Conservation (phyloP, 2,888 invertebrate genomes). For the Choreutis nemorana region DNA sequence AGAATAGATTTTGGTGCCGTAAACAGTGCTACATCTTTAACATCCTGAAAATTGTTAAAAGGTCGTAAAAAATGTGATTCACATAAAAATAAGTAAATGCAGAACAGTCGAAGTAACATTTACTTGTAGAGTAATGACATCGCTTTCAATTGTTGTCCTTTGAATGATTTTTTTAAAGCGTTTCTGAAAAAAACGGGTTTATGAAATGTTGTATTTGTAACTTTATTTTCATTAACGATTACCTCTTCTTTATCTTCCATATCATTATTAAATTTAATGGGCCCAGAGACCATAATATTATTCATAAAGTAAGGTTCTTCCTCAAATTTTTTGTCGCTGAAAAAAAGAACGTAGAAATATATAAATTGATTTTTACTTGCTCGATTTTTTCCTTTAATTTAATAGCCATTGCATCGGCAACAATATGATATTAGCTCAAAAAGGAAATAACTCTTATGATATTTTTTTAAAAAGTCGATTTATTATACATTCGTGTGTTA, state of each 20-base stretch:
- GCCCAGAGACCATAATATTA: slow-evolving; percentile 17
- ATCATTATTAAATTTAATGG: slow-evolving; percentile 39
- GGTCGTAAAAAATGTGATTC: slow-evolving; percentile 2
- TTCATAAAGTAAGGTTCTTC: too few species aligned
- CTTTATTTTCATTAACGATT: slow-evolving; percentile 11
- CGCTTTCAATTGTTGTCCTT: slow-evolving; percentile 41
- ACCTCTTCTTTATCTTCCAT: slow-evolving; percentile 43
- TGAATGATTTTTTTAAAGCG: slow-evolving; percentile 53
- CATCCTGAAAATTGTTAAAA: slow-evolving; percentile 37
- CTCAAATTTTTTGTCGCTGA: slow-evolving; percentile 11
- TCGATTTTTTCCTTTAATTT: too few species aligned
- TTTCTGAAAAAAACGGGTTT: slow-evolving; percentile 19
- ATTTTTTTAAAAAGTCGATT: too few species aligned
- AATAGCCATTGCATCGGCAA: too few species aligned
- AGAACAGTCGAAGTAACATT: too few species aligned
- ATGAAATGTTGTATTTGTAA: slow-evolving; percentile 1
- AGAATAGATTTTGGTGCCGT: slow-evolving; percentile 41
- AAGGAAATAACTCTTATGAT: too few species aligned
- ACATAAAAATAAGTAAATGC: slow-evolving; percentile 1
- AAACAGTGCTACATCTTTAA: slow-evolving; percentile 65
- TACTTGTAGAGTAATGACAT: slow-evolving; percentile 50
- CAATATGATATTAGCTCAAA: too few species aligned
- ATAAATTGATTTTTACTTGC: too few species aligned
- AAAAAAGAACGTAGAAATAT: slow-evolving; percentile 3
- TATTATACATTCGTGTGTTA: too few species aligned